phyloP scores from a whole-genome alignment of 2,797 vertebrate species.

The Phylloscopus collybita region DNA sequence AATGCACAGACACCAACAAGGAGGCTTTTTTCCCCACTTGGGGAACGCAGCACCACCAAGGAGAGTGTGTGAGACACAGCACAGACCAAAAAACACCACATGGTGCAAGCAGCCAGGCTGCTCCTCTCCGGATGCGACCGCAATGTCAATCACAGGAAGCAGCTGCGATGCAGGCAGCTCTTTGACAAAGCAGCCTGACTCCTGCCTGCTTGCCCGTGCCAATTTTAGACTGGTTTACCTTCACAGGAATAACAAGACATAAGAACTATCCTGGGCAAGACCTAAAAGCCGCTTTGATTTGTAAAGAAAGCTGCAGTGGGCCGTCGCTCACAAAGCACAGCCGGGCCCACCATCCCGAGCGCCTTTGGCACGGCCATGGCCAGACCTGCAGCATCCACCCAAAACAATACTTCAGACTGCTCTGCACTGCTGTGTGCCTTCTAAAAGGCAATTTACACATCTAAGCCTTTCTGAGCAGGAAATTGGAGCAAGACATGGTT shows the following conservation, averaged over 20 bases:
- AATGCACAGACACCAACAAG: constrained; percentile 65
- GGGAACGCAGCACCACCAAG: constrained; percentile 15
- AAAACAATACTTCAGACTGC: fast-evolving
- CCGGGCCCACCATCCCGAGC: fast-evolving
- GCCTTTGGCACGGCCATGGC: not conserved
- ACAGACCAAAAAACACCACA: constrained; percentile 13
- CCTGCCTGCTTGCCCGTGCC: not conserved
- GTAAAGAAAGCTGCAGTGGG: not conserved
- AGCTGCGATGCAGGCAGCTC: constrained; percentile 60
- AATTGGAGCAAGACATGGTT: not conserved
- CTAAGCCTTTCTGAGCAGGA: not conserved
- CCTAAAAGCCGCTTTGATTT: not conserved
- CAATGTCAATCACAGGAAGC: constrained; percentile 59
- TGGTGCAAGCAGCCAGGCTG: constrained; percentile 41
- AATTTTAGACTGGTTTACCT: constrained; percentile 46
- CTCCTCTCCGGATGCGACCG: constrained; percentile 48
- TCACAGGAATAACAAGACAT: not conserved
- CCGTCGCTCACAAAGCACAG: fast-evolving
- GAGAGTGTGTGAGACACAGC: not conserved
- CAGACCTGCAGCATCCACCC: not conserved
- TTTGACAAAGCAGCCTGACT: not conserved
- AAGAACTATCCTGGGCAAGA: not conserved
- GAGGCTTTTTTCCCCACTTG: constrained; percentile 72
- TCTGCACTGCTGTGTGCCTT: not conserved
- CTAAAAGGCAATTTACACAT: not conserved